Conservation (phyloP, 2,113 vertebrate species). For the Gopherus evgoodei region DNA sequence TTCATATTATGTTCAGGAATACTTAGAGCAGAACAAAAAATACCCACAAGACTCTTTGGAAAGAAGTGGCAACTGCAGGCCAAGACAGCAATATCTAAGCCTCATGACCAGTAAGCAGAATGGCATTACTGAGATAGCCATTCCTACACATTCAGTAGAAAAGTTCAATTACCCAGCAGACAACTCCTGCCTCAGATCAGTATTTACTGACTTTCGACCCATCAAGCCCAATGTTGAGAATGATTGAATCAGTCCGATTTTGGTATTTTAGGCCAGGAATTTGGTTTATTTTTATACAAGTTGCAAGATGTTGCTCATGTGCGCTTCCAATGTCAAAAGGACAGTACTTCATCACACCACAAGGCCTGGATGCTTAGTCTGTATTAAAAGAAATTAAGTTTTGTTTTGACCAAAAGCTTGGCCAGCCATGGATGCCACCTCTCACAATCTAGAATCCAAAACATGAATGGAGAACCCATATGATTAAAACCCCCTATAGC, state of each 20-base stretch:
- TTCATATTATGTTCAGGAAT: constrained; percentile 19
- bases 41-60: background rate
- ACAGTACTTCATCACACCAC: background rate
- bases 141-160: background rate
- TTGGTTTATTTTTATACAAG: background rate
- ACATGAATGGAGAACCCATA: background rate
- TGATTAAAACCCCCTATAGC: background rate
- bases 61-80: background rate
- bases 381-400: background rate
- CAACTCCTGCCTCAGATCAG: background rate
- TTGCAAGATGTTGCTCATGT: background rate
- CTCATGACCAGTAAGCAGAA: background rate
- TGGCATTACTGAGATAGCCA: background rate
- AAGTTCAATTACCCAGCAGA: background rate
- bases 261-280: background rate
- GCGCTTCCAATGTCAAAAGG: background rate
- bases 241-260: background rate
- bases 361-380: background rate
- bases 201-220: background rate
- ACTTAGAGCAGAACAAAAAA: constrained; percentile 50
- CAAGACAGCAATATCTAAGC: background rate
- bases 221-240: background rate
- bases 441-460: background rate
- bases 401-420: background rate
- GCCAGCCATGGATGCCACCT: background rate